Percentiles rank a stretch among this genome's conserved stretches.
Evolutionary conservation across 2,113 vertebrate genomes (phyloP).

Genomic region (Semnornis frantzii): DNA sequence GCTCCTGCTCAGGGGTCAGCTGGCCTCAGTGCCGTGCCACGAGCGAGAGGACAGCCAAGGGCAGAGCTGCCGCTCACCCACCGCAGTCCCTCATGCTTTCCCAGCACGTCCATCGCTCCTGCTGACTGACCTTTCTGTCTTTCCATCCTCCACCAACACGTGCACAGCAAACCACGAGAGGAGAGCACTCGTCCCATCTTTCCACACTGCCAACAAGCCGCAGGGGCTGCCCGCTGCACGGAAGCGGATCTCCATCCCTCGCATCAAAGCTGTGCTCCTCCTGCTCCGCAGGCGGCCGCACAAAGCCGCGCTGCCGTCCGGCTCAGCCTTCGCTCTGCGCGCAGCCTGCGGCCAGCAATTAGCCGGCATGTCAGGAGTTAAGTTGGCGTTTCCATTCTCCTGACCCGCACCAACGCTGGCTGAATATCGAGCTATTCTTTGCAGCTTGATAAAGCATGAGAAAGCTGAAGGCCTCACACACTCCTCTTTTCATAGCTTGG

Average conservation of each 20-base stretch:
- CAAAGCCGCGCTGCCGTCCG: background rate
- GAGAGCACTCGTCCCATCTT: background rate
- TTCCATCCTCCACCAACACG: background rate
- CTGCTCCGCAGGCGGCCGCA: accelerated
- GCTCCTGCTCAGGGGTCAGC: background rate
- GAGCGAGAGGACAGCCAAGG: accelerated
- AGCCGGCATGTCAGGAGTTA: slow-evolving; percentile 64
- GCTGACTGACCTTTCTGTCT: background rate
- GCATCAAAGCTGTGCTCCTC: background rate
- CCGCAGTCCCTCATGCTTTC: background rate
- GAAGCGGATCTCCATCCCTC: background rate
- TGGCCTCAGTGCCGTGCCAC: accelerated
- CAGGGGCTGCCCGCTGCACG: background rate
- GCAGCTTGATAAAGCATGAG: slow-evolving; percentile 75
- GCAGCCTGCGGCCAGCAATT: background rate
- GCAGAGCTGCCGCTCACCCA: background rate
- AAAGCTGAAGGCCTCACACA: slow-evolving; percentile 73
- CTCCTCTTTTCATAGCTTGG: slow-evolving; percentile 72
- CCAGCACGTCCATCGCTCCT: accelerated
- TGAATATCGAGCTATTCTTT: slow-evolving; percentile 73
- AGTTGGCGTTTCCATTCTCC: slow-evolving; percentile 51
- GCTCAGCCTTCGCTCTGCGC: background rate
- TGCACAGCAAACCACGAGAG: background rate
- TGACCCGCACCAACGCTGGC: slow-evolving; percentile 58
- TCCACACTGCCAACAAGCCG: background rate